Conservation (phyloP, 2,113 vertebrate species). For the Rhodinocichla rosea region DNA sequence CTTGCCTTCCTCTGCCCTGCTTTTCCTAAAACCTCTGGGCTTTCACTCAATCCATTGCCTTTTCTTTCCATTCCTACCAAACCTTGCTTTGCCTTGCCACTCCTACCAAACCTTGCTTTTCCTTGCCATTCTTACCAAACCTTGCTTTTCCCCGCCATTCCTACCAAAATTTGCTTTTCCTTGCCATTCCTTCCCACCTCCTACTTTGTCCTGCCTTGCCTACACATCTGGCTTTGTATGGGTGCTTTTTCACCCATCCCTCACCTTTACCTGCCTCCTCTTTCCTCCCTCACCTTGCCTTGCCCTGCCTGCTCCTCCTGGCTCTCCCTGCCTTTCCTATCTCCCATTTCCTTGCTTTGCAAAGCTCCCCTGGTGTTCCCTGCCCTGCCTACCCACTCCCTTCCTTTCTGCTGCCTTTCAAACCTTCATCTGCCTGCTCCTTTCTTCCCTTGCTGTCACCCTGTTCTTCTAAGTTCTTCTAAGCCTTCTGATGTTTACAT, state of each 20-base stretch:
- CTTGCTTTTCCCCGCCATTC: neutral
- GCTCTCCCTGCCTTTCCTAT: neutral
- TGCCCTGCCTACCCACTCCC: neutral
- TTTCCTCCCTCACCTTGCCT: neutral
- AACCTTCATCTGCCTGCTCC: neutral
- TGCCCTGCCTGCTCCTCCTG: neutral
- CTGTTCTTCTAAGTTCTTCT: too few relatives aligned
- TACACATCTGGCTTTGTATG: neutral
- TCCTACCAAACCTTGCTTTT: neutral
- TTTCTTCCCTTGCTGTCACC: neutral
- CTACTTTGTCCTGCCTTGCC: neutral
- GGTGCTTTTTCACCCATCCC: neutral
- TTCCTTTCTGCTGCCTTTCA: neutral
- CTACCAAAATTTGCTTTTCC: neutral
- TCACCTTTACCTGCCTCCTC: neutral
- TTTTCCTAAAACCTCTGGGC: neutral
- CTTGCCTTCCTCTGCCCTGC: neutral
- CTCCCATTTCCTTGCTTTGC: neutral
- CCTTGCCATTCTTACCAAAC: neutral
- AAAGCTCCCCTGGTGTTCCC: neutral
- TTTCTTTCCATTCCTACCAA: neutral
- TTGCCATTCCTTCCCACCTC: neutral
- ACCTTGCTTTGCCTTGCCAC: neutral
- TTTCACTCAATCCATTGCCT: neutral
- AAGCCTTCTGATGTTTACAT: too few relatives aligned